Evolutionary conservation across 2,888 invertebrate genomes (phyloP).

Genomic region (Minunthozetes semirufus): DNA sequence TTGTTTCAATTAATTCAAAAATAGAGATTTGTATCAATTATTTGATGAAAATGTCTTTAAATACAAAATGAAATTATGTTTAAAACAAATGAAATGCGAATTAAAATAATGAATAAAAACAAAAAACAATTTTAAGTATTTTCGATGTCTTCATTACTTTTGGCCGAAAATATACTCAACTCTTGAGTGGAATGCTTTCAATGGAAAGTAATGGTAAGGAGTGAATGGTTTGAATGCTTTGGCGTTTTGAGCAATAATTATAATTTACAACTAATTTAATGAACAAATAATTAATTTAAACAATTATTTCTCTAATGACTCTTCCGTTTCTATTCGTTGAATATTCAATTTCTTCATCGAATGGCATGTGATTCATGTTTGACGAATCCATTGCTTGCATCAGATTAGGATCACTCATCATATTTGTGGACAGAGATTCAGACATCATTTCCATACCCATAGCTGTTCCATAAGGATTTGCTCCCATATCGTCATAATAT

Average conservation of each 20-base stretch:
- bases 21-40: neutral
- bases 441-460: constrained; percentile 31
- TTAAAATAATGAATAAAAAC: neutral
- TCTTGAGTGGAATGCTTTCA: no score
- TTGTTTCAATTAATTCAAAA: neutral
- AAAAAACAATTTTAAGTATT: neutral
- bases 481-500: constrained; percentile 83
- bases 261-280: constrained; percentile 10
- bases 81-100: neutral
- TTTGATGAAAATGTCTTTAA: neutral
- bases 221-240: neutral
- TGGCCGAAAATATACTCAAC: constrained; percentile 15
- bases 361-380: constrained; percentile 27
- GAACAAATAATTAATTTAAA: constrained; percentile 47
- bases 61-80: no score
- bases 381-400: neutral
- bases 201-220: no score
- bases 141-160: constrained; percentile 15
- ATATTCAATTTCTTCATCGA: constrained; percentile 33
- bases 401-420: constrained; percentile 10
- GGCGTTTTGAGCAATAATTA: constrained; percentile 26
- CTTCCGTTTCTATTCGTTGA: constrained; percentile 62
- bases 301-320: constrained; percentile 90
- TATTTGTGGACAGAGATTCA: constrained; percentile 58
- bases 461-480: constrained; percentile 46